Evolutionary conservation across 2,888 invertebrate species (phyloP), one percentile per base, ranked within the genome.

Genomic region (Busseola fusca): DNA sequence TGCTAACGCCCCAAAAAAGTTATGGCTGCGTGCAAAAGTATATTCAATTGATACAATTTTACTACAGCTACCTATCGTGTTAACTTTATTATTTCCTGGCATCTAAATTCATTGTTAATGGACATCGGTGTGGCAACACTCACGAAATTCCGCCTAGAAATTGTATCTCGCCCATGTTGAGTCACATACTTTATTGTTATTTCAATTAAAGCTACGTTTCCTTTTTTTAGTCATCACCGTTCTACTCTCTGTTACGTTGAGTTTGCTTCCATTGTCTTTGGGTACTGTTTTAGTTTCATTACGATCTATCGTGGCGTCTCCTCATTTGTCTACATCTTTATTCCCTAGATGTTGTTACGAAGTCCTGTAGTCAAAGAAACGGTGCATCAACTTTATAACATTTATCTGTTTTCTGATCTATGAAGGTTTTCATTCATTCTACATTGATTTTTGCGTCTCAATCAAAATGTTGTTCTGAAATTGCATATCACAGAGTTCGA

Each of bases 131-230:
- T 75, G 54, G 80, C 64, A 80, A 80, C 66, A 64, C 62, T 84
- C 73, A 78, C 77, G 77, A 86, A 87, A 85, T 82, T 76, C 62
- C 63, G 60, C 69, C 72, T 80, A 84, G 76, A 82, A 80, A 78
- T 78, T 72, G 69, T 82, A 78, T 75, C 75, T 74, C 54, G 66
- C 63, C 75, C 52, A 68, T 73, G 79, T 85, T 87, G 82, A 82
- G 78, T 85, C 84, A 84, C 74, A 73, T 74, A 76, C 70, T 84
- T 82, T 77, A 85, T 85, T 84, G 79, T 83, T 81, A 80, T 79
- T 83, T 84, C 80, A 89, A 89, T 89, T 87, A 85, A 71, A 81
- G 68, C 69, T 69, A 45, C 50, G 81, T 87, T 88, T 87, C 88
- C 87, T 86, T 85, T 86, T n/a, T 89, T 86, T 84, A 83, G 85